Conservation (phyloP, 2,113 vertebrate species). For the Ptychochromis oligacanthus region DNA sequence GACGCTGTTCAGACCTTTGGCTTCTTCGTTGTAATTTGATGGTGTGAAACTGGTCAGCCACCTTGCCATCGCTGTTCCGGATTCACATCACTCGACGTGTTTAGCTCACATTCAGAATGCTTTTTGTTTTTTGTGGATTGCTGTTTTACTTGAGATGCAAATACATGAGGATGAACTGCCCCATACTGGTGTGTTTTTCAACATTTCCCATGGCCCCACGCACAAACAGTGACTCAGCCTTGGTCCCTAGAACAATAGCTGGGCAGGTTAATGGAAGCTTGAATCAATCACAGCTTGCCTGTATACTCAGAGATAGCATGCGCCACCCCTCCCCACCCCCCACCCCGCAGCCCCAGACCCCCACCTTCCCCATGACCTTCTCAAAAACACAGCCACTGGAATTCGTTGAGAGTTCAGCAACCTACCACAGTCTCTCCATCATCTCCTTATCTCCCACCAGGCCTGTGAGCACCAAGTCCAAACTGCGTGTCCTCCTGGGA, state of each 20-base stretch:
- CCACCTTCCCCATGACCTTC: constrained; percentile 14
- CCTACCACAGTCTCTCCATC: constrained; percentile 52
- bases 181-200: not conserved
- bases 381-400: constrained; percentile 51
- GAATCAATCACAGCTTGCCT: constrained; percentile 42
- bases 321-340: not conserved
- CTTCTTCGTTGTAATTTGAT: not conserved
- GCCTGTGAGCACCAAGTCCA: constrained; percentile 58
- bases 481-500: constrained; percentile 62
- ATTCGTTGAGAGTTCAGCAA: constrained; percentile 47
- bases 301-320: constrained; percentile 18
- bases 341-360: too few species aligned
- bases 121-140: not conserved
- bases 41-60: not conserved
- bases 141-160: not conserved
- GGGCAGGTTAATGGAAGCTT: constrained; percentile 17
- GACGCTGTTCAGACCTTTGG: not conserved
- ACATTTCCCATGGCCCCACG: not conserved
- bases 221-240: constrained; percentile 11
- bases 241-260: constrained; percentile 46
- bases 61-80: not conserved
- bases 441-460: constrained; percentile 68
- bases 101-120: not conserved
- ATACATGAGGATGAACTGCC: not conserved
- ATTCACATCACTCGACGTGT: not conserved